Evolutionary conservation across 1,140 invertebrate genomes (phyloP).

Genomic region (Penaeus vannamei): DNA sequence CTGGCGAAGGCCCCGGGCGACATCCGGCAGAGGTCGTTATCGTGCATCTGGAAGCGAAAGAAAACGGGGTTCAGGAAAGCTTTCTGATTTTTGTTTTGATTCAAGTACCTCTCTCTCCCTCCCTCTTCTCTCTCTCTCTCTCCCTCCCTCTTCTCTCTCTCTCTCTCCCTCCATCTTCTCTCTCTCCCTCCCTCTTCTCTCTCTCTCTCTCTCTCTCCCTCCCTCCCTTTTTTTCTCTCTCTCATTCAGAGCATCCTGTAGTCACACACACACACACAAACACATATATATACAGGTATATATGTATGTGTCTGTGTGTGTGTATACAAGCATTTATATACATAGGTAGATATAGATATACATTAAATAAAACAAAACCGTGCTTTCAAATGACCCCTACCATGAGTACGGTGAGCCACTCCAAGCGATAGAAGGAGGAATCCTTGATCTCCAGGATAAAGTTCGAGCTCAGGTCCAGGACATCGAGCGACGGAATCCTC

Average conservation of each 20-base stretch:
- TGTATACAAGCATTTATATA: background rate
- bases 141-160: background rate
- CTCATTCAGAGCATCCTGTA: too few relatives aligned
- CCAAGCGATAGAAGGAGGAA: constrained; percentile 79
- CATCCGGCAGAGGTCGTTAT: constrained; percentile 73
- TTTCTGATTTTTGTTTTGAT: too few relatives aligned
- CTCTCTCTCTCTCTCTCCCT: too few relatives aligned
- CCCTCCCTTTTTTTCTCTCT: too few relatives aligned
- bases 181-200: too few relatives aligned
- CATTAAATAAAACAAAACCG: background rate
- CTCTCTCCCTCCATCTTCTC: too few relatives aligned
- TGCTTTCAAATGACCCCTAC: constrained; percentile 69
- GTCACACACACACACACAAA: too few relatives aligned
- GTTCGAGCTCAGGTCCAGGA: constrained; percentile 76
- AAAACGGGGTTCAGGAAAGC: background rate
- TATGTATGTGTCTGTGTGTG: too few relatives aligned
- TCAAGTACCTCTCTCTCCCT: background rate
- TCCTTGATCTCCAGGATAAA: constrained; percentile 80
- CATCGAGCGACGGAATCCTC: constrained; percentile 67
- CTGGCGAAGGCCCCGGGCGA: constrained; percentile 82
- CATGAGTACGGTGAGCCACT: constrained; percentile 88
- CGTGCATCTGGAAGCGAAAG: constrained; percentile 74
- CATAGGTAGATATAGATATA: background rate
- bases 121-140: background rate
- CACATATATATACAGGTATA: too few relatives aligned